Evolutionary conservation across 2,888 invertebrate genomes (phyloP).

Genomic region (Pristionchus exspectatus): DNA sequence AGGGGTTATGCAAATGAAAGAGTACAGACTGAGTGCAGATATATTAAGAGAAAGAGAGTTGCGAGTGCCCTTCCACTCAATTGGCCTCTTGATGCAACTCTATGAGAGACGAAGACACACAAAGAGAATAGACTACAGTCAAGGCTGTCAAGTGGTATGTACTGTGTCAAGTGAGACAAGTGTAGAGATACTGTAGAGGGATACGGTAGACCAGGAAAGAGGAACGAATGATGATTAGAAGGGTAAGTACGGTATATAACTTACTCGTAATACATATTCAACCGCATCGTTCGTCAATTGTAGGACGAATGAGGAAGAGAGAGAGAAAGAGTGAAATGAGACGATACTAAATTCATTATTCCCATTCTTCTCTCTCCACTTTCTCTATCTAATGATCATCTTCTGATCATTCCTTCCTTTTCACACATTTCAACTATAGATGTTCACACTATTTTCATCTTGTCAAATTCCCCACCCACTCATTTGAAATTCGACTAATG

Average conservation of each 20-base stretch:
- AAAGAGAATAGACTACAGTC: conserved; percentile 1
- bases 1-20: conserved; percentile 34
- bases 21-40: conserved; percentile 36
- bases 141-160: not conserved
- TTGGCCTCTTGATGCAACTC: not conserved
- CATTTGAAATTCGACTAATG: not conserved
- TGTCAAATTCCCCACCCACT: not conserved
- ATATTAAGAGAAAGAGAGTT: not conserved
- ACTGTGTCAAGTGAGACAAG: not conserved
- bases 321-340: not conserved
- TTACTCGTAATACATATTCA: conserved; percentile 4
- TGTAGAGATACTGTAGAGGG: not conserved
- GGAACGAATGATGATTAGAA: not conserved
- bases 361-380: not conserved
- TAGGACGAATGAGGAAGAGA: conserved; percentile 1
- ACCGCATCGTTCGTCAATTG: not conserved
- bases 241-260: not conserved
- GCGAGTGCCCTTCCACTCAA: not conserved
- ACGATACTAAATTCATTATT: not conserved
- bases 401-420: not conserved
- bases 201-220: not conserved
- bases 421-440: not conserved
- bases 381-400: conserved; percentile 4
- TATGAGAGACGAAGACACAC: not conserved
- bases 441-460: not conserved